phyloP scores from a whole-genome alignment of 2,113 vertebrate species.

The Campylorhamphus procurvoides region DNA sequence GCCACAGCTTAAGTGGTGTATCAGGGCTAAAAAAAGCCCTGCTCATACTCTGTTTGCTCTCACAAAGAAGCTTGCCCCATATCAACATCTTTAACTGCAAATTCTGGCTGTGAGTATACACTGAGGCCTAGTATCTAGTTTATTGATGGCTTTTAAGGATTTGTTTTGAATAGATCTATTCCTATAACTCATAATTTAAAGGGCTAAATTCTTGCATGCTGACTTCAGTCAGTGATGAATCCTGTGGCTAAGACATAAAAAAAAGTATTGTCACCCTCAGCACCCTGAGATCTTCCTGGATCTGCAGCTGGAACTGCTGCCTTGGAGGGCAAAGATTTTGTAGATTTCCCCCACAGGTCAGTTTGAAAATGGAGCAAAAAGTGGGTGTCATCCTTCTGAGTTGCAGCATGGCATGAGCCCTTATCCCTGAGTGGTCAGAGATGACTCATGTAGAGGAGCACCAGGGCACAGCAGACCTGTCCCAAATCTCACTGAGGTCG shows the following conservation, averaged over 20 bases:
- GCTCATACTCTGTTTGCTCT: background rate
- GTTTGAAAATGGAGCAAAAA: background rate
- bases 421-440: background rate
- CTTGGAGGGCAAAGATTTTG: background rate
- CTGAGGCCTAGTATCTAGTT: background rate
- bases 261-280: background rate
- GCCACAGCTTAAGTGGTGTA: background rate
- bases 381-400: background rate
- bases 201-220: background rate
- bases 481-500: background rate
- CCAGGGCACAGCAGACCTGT: background rate
- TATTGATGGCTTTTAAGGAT: background rate
- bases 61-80: background rate
- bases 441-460: background rate
- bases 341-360: background rate
- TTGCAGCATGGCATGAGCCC: rapidly evolving
- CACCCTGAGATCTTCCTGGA: background rate
- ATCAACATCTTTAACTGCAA: background rate
- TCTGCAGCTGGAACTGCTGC: background rate
- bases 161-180: background rate
- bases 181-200: background rate
- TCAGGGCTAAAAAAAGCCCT: background rate
- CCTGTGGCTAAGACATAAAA: background rate
- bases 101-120: background rate
- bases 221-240: background rate